Conservation (phyloP, 2,113 vertebrate species). For the Neogale vison region DNA sequence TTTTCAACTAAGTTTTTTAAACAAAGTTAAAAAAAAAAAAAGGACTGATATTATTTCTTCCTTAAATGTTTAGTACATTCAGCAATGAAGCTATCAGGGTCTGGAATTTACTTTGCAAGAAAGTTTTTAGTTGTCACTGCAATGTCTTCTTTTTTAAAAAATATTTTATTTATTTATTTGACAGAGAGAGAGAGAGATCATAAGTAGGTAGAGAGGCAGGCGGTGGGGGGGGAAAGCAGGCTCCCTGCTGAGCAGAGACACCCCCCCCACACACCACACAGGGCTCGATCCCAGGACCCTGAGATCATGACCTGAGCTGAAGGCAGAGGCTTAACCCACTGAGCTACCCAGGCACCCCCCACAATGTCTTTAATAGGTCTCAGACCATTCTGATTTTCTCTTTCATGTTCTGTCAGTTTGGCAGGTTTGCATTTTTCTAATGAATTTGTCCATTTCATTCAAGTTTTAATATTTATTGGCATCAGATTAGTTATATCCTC, state of each 20-base stretch:
- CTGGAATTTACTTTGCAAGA: conserved; percentile 21
- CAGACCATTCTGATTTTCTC: background rate
- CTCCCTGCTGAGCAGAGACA: no score
- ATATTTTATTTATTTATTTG: no score
- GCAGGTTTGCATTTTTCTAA: background rate
- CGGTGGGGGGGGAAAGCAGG: no score
- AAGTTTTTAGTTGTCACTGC: background rate
- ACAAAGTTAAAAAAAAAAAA: background rate
- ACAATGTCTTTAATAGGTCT: background rate
- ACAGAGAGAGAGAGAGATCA: no score
- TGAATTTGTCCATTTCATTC: background rate
- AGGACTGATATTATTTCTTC: background rate
- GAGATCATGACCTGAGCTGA: no score
- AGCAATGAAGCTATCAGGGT: background rate
- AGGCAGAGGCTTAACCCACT: no score
- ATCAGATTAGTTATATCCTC: background rate
- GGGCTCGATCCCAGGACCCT: no score
- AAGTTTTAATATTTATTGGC: background rate
- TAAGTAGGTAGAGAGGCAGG: no score
- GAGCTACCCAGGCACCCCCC: no score
- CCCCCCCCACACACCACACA: no score
- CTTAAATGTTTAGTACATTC: background rate
- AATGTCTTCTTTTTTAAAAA: background rate
- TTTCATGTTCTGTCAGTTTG: background rate
- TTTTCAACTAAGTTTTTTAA: background rate